Conservation (phyloP, 2,113 vertebrate genomes). For the Aldabrachelys gigantea region DNA sequence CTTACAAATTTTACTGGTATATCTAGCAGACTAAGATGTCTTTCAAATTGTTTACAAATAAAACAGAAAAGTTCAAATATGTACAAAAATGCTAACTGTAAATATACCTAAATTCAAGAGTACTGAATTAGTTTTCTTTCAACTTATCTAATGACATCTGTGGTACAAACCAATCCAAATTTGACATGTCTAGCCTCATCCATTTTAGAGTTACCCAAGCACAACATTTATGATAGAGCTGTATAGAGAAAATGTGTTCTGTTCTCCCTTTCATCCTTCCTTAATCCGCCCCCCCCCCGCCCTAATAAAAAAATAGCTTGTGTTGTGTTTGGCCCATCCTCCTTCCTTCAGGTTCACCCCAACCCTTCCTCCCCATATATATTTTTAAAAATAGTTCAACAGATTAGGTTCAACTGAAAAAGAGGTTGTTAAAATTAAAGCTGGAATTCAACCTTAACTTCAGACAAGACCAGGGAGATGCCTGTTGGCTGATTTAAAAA, state of each 20-base stretch:
- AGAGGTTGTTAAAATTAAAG: neutral
- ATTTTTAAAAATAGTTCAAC: neutral
- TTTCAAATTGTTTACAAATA: neutral
- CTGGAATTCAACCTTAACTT: neutral
- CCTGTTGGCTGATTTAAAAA: neutral
- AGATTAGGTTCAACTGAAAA: neutral
- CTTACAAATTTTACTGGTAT: neutral
- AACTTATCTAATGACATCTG: neutral
- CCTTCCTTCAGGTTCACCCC: neutral
- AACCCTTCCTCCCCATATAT: neutral
- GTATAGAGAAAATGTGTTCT: neutral
- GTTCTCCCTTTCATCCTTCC: neutral
- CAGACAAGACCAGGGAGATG: neutral
- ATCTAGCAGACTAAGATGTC: neutral
- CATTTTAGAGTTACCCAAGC: neutral
- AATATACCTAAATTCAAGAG: neutral
- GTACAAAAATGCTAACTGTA: neutral
- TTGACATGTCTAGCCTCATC: neutral
- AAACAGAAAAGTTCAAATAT: neutral
- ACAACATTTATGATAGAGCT: neutral
- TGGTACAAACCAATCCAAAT: neutral
- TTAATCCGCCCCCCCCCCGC: neutral
- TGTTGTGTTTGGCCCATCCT: neutral
- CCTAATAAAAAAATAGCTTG: neutral
- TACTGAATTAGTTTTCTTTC: neutral